Evolutionary conservation across 2,113 vertebrate species (phyloP), one percentile per base, ranked within the genome.

Genomic region (Acanthochromis polyacanthus): DNA sequence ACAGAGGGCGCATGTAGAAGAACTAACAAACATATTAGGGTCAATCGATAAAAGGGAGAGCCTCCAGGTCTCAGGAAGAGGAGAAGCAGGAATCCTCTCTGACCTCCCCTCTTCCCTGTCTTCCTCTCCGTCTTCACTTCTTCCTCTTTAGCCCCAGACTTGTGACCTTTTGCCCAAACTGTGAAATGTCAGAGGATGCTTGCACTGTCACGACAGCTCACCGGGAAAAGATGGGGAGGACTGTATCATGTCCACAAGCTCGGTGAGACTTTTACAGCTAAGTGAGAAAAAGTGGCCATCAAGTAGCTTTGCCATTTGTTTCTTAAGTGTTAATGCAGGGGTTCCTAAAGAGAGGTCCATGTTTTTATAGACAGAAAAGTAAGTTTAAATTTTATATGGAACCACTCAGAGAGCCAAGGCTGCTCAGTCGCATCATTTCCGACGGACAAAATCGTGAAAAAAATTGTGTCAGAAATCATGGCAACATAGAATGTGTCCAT

Each of bases 161-260:
- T 22, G 4, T 60, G 71, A 81, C 87, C 79, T 83, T 86, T 75
- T 17, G 71, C 20, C 81, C 28, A 32, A 79, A 76, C 60, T 74
- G 71, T 30, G 50, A 81, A 82, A 86, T 88, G 83, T 87, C 85
- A 85, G 45, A 30, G 45, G 66, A 80, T n/a, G 53, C 64, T 74
- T 55, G 69, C 71, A 64, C 77, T 64, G 72, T 81, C 75, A 38
- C 22, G 4, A 22, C 55, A 52, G 63, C 73, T 79, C 53, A 23
- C 17, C 17, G 9, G 32, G 28, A 3, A 43, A 12, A 55, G n/a
- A 22, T 14, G 48, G 67, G 45, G 62, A 72, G 45, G 55, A 60
- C 53, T 1, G 48, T 56, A 58, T 75, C 67, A 30, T 16, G 3
- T 7, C 14, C 28, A 28, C 23, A 45, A 9, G 67, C 56, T 50